Evolutionary conservation across 2,797 vertebrate species (phyloP).

Genomic region (Fratercula arctica): DNA sequence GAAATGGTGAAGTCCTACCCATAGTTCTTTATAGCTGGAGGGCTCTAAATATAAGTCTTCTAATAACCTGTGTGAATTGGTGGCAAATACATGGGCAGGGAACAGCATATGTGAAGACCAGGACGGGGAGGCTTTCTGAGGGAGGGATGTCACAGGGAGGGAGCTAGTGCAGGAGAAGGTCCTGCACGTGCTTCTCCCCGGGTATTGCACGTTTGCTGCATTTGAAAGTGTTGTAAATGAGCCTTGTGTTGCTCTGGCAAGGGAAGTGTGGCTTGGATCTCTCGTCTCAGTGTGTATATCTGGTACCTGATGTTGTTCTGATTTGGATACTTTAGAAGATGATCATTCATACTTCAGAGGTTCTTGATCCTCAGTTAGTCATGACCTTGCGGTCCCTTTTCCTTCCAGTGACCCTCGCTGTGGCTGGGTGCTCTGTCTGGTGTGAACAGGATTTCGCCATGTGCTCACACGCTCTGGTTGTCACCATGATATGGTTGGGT

Average conservation of each 20-base stretch:
- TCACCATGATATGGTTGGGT: accelerated
- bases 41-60: neutral
- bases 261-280: neutral
- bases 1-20: neutral
- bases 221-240: neutral
- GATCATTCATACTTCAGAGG: neutral
- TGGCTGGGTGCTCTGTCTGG: accelerated
- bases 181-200: neutral
- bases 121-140: neutral
- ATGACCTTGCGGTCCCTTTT: neutral
- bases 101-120: accelerated
- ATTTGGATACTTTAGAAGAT: neutral
- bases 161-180: neutral
- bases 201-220: neutral
- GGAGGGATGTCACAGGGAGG: neutral
- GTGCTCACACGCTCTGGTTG: accelerated
- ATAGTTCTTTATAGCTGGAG: neutral
- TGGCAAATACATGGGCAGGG: neutral
- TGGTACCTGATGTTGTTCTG: neutral
- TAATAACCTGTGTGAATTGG: neutral
- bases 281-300: neutral
- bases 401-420: neutral
- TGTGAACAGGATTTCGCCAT: neutral
- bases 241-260: neutral
- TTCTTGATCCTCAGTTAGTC: neutral